Base-by-base conservation (phyloP, 1,140 invertebrate genomes). In the Brachionus calyciflorus region DNA sequence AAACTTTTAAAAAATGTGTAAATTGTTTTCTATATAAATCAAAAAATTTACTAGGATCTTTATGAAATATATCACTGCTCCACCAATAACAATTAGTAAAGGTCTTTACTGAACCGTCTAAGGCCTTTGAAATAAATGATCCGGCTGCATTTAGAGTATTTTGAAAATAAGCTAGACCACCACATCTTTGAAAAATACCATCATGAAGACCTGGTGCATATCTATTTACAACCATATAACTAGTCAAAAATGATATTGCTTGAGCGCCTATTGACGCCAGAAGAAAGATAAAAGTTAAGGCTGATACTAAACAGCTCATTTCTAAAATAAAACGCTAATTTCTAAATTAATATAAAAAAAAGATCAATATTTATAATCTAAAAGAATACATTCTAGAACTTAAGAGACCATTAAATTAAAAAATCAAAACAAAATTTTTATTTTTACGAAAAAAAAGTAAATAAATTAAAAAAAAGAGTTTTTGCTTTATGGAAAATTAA, bases 141-240 rank as follows among this genome's bases (percentile, higher is more conserved):
- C 69, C 69, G 33, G 28, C 51, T 4, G 69, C 28, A 30, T 73
- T 73, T 3, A 73, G 19, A n/a, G 33, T 21, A 24, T 19, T 73
- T n/a, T 73, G 46, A 55, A 73, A 73, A 55, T 73, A 73, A 17
- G 28, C 46, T 0, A 73, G 30, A 5, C 30, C 69, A 40, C 69
- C 69, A 26, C 69, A 73, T 73, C 69, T 19, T 12, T 73, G 69
- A 46, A 73, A 73, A 21, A 73, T 73, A 14, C 69, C 69, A 21
- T 73, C 69, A 41, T 73, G 69, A 21, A 73, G 46, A 51, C 51
- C 51, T 19, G 69, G 69, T 19, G 69, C 69, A 28, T 40, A 51
- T 24, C 69, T 7, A 51, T 73, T 73, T 3, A 51, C 46, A 19
- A 73, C 69, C 69, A 73, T 73, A 41, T 30, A 73, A 41, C 69